Conservation (phyloP, 2,113 vertebrate species). For the Tonatia bakeri region DNA sequence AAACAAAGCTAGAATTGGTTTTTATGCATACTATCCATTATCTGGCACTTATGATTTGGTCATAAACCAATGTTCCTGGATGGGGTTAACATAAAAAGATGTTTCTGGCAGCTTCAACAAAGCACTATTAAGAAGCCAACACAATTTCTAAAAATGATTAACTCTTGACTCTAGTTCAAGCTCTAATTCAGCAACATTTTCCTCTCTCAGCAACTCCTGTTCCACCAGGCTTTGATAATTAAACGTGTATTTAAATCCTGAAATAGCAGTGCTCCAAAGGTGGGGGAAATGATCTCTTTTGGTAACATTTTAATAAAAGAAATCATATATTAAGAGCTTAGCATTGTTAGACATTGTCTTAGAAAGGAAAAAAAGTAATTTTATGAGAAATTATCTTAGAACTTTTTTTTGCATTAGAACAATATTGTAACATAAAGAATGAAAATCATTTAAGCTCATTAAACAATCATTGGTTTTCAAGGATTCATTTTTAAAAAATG, state of each 20-base stretch:
- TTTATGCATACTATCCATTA: neutral
- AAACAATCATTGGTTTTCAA: neutral
- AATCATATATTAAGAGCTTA: slow-evolving; percentile 4
- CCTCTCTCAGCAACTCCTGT: neutral
- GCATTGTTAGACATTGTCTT: neutral
- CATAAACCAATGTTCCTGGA: neutral
- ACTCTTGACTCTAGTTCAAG: slow-evolving; percentile 53
- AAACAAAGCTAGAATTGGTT: neutral
- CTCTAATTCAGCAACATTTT: slow-evolving; percentile 47
- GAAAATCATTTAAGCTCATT: neutral
- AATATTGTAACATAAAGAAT: neutral
- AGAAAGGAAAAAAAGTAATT: neutral
- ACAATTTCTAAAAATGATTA: slow-evolving; percentile 60
- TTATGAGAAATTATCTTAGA: neutral
- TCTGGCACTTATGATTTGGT: neutral
- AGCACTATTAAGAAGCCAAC: slow-evolving; percentile 15
- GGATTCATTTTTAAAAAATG: neutral
- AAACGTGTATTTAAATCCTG: slow-evolving; percentile 34
- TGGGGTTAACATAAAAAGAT: slow-evolving; percentile 18
- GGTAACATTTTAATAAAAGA: slow-evolving; percentile 30
- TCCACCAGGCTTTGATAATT: slow-evolving; percentile 2
- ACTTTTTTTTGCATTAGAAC: neutral
- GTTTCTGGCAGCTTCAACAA: neutral
- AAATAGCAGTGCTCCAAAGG: neutral
- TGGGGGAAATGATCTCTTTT: neutral